Evolutionary conservation across 1,140 invertebrate genomes (phyloP), one percentile per base, ranked within the genome.

Genomic region (Drosophila gunungcola): DNA sequence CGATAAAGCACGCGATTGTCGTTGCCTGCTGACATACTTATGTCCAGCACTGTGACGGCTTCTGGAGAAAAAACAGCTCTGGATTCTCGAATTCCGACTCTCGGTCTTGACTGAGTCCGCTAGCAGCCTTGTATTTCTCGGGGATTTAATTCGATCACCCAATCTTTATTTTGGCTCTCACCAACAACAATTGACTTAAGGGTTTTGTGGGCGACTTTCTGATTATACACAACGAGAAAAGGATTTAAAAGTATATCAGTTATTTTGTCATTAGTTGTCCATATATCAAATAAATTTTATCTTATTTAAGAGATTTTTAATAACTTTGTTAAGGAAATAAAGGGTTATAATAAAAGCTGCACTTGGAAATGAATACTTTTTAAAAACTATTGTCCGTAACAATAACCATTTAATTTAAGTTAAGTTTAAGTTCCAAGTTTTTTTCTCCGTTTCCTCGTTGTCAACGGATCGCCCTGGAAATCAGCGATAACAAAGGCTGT

Each of bases 1-100:
- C 84, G 80, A 84, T 89, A 89, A 89, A 89, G 80, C 84, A 89
- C 84, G 84, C 84, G 84, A 88, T 82, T 83, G 65, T 69, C 73
- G 42, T 16, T 51, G 34, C 55, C 68, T 43, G 77, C 46, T 77
- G 73, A 67, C 60, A 73, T 51, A 65, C 77, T 79, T 64, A 67
- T 79, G 70, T 69, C 60, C 49, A 43, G 51, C 76, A 61, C 43
- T 80, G 60, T 77, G 64, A 48, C 60, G 64, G 48, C 55, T 63
- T 42, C 61, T 49, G 34, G 25, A 41, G 49, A 21, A 51, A 32
- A 67, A 34, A 34, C 27, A 38, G 57, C 34, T 25, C 48, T 34
- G 36, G 16, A 25, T 53, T 43, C 61, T 39, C 38, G 29, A 13
- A 3, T 46, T 45, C 13, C 21, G 9, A 39, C 46, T 43, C 13